These are phyloP conservation scores for Tetheella fluctuosa DNA, from an alignment of 2,888 invertebrate genomes.

Conservation along the genomic window DNA sequence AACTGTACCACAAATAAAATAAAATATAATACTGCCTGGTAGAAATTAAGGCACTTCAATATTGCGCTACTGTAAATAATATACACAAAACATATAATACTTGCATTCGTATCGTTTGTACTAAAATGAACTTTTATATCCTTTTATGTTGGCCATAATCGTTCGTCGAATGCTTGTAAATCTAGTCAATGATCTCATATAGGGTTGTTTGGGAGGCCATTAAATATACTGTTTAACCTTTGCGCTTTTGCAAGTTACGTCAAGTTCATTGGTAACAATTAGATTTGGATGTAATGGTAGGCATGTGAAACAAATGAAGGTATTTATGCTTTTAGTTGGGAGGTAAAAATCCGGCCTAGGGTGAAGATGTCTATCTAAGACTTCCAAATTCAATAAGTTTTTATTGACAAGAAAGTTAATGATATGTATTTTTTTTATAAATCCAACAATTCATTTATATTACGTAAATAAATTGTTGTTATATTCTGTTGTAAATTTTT, in stretches of 20 bases:
- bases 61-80: neutral
- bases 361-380: too few species aligned
- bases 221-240: conserved; percentile 38
- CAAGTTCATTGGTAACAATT: neutral
- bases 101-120: conserved; percentile 29
- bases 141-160: conserved; percentile 40
- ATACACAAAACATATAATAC: conserved; percentile 18
- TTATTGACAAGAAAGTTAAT: too few species aligned
- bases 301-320: neutral
- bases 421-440: too few species aligned
- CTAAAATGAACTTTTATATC: conserved; percentile 45
- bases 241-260: neutral
- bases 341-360: too few species aligned
- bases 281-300: neutral
- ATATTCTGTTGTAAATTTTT: too few species aligned
- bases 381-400: too few species aligned
- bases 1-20: too few species aligned
- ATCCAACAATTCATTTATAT: too few species aligned
- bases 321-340: neutral
- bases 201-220: conserved; percentile 36
- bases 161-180: conserved; percentile 42
- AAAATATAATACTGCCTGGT: neutral
- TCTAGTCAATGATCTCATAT: conserved; percentile 41
- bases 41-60: neutral
- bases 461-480: too few species aligned